A percentile compares a stretch with the other conserved stretches of the same genome.
phyloP scores from a whole-genome alignment of 2,888 invertebrate genomes.

The Ectemnius lituratus region DNA sequence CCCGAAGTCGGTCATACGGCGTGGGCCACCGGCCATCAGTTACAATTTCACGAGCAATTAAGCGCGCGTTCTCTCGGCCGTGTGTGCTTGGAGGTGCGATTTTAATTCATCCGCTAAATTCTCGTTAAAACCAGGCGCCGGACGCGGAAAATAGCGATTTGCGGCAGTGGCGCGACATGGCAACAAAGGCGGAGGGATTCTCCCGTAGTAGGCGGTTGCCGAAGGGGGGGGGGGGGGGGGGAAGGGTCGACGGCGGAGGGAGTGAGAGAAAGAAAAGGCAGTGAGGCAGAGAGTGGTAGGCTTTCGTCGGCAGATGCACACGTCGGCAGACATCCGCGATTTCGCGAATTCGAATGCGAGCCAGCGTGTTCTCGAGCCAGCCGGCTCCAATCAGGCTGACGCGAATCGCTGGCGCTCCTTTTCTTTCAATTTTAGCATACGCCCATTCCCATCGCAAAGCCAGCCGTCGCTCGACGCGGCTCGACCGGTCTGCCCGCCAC shows the following conservation, averaged over 20 bases:
- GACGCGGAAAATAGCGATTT: background rate
- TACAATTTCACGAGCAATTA: slow-evolving; percentile 7
- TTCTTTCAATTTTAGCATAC: slow-evolving; percentile 71
- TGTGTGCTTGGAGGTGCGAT: slow-evolving; percentile 2
- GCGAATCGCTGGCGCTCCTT: slow-evolving; percentile 54
- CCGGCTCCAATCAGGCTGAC: slow-evolving; percentile 58
- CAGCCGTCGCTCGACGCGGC: slow-evolving; percentile 48
- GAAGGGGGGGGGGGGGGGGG: slow-evolving; percentile 7
- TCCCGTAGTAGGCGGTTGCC: background rate
- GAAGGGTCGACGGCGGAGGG: slow-evolving; percentile 10
- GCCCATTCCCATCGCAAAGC: slow-evolving; percentile 43
- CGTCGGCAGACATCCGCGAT: slow-evolving; percentile 36
- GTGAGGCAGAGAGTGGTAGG: slow-evolving; percentile 18
- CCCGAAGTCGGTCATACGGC: background rate
- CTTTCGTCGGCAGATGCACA: slow-evolving; percentile 37
- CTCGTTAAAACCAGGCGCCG: slow-evolving; percentile 1
- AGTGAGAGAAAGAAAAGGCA: slow-evolving; percentile 9
- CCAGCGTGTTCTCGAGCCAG: slow-evolving; percentile 48
- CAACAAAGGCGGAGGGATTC: too few relatives aligned
- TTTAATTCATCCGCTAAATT: slow-evolving; percentile 2
- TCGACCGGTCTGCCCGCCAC: slow-evolving; percentile 56
- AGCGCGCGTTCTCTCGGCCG: slow-evolving; percentile 6
- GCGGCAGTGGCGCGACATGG: too few relatives aligned
- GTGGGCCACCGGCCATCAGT: background rate
- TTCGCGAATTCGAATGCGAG: slow-evolving; percentile 59